Evolutionary conservation across 2,113 vertebrate species (phyloP), one percentile per base, ranked within the genome.

Genomic region (Murina feae): DNA sequence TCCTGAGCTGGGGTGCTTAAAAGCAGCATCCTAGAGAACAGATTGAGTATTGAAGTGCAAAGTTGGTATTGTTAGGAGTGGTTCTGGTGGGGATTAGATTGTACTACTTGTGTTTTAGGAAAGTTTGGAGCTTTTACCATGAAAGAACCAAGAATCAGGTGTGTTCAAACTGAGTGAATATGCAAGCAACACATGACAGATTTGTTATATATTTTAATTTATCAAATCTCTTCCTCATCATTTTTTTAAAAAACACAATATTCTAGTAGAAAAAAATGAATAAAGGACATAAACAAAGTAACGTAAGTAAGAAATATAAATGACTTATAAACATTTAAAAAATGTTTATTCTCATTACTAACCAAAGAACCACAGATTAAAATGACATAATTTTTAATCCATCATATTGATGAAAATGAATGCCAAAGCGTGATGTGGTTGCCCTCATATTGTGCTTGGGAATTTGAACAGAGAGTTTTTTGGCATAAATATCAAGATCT

Each of bases 401-500:
- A 21, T 65, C 16, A 16, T 55, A 30, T 23, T 82, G 66, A 81
- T 69, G 66, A 81, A 69, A n/a, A 86, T 74, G 28, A 63, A 89
- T 75, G 39, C 92, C 68, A 96, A 53, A 51, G 44, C 30, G 30
- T 90, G 13, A 78, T 72, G 51, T 47, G 28, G 32, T 92, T 86
- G 32, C 13, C 47, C 37, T 93, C 39, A 83, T 55, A 49, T 13
- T 68, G 17, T 95, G 87, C 63, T 75, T 12, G 21, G 32, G 47
- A 93, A 53, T 80, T 90, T 91, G 39, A 91, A 92, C 65, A 83
- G 86, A 89, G 28, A 94, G 30, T 10, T 60, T 92, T 76, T 47
- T 23, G 51, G 12, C 37, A 12, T 78, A 82, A 92, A 63, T 80
- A 80, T 86, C 13, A 47, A 39, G 90, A 65, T 44, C 37, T 10